A percentile compares a stretch with the other conserved stretches of the same genome.
Evolutionary conservation across 2,888 invertebrate genomes (phyloP).

Genomic region (Poecilobothrus nobilitatus): DNA sequence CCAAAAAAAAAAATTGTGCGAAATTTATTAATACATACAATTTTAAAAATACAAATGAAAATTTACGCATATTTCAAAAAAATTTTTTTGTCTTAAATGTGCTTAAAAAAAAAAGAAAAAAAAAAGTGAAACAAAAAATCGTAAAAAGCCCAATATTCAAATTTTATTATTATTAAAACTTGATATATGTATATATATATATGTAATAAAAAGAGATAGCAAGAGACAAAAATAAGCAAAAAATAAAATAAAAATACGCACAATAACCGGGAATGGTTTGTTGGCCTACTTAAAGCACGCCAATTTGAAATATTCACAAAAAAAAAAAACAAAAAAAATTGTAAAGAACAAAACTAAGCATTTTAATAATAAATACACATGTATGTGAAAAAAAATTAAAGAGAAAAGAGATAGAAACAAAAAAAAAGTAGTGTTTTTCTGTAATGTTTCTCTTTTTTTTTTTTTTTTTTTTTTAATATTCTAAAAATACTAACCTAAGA

Average conservation of each 20-base stretch:
- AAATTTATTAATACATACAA: neutral
- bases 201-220: too few species aligned
- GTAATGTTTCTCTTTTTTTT: too few species aligned
- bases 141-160: too few species aligned
- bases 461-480: too few species aligned
- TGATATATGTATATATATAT: too few species aligned
- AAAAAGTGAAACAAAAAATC: neutral
- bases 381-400: neutral
- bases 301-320: neutral
- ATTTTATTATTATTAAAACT: too few species aligned
- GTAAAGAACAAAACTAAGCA: neutral
- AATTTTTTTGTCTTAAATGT: too few species aligned
- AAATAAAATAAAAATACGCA: neutral
- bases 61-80: too few species aligned
- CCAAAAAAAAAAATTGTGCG: neutral
- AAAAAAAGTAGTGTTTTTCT: too few species aligned
- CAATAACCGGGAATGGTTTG: conserved; percentile 4
- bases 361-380: neutral
- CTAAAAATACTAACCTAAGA: too few species aligned
- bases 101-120: neutral
- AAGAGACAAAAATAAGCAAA: too few species aligned
- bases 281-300: neutral
- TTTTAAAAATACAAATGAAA: neutral
- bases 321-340: neutral
- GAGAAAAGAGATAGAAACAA: neutral